These are phyloP conservation scores for Thaleichthys pacificus DNA, from an alignment of 2,797 vertebrate species.

Conservation along the genomic window DNA sequence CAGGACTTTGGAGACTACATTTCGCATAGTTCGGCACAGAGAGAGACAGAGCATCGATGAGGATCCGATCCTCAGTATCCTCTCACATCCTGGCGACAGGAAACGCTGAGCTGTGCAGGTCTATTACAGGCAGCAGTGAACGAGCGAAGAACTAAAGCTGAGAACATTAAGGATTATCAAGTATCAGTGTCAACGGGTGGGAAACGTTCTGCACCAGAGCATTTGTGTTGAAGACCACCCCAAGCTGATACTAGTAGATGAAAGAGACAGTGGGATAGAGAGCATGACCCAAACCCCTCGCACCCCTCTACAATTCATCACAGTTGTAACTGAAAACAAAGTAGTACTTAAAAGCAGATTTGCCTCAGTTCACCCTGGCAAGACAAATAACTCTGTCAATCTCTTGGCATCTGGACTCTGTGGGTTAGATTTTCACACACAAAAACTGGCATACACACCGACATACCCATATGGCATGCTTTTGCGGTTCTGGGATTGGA, in stretches of 20 bases:
- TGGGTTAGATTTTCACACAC: constrained; percentile 44
- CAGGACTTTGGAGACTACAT: background rate
- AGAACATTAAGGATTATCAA: constrained; percentile 1
- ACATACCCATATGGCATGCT: constrained; percentile 17
- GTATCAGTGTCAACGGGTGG: background rate
- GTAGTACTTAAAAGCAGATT: no score
- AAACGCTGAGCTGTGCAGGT: constrained; percentile 13
- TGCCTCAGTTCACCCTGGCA: no score
- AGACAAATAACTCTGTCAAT: constrained; percentile 9
- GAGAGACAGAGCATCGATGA: constrained; percentile 27
- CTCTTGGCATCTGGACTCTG: constrained; percentile 37
- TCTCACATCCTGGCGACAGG: constrained; percentile 15
- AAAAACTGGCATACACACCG: constrained; percentile 19
- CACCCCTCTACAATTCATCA: no score
- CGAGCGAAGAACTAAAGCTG: background rate
- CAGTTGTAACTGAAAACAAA: no score
- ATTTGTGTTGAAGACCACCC: background rate
- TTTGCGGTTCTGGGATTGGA: constrained; percentile 33
- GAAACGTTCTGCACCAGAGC: background rate
- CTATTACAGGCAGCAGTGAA: background rate
- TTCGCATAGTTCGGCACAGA: background rate
- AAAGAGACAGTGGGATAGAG: background rate
- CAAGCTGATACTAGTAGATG: background rate
- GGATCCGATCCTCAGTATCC: constrained; percentile 17
- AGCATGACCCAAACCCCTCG: no score